Evolutionary conservation across 1,140 invertebrate genomes (phyloP).

Genomic region (Meloidogyne chitwoodi): DNA sequence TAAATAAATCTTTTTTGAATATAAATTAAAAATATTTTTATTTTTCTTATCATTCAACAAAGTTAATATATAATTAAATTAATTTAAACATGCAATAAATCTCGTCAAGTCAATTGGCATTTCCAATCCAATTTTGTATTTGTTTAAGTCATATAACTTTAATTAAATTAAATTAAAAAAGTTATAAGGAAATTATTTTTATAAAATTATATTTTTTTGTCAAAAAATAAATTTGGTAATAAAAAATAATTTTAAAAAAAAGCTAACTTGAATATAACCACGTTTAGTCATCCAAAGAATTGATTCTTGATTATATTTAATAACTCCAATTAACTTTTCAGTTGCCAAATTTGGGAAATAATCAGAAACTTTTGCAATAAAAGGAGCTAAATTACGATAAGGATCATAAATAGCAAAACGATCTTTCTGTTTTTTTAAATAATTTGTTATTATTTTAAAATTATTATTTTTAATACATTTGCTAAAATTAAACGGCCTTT

Average conservation of each 20-base stretch:
- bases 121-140: conserved; percentile 2
- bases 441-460: too few species aligned
- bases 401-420: conserved; percentile 28
- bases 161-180: background rate
- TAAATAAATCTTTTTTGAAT: too few species aligned
- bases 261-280: background rate
- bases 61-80: too few species aligned
- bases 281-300: conserved; percentile 8
- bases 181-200: background rate
- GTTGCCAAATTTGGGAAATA: conserved; percentile 18
- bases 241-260: background rate
- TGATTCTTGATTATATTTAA: background rate
- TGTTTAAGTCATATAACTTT: conserved; percentile 2
- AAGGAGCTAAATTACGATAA: conserved; percentile 32
- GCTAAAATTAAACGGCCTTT: conserved; percentile 41
- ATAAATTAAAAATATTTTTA: too few species aligned
- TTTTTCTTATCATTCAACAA: too few species aligned
- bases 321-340: conserved; percentile 2
- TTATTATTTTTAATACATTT: conserved; percentile 20
- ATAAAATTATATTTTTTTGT: background rate
- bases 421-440: conserved; percentile 12
- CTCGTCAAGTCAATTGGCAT: background rate
- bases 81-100: background rate
- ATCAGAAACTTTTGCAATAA: background rate
- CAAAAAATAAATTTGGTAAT: background rate